These are phyloP conservation scores for Timandra comae DNA, from an alignment of 2,888 invertebrate genomes.

Conservation along the genomic window DNA sequence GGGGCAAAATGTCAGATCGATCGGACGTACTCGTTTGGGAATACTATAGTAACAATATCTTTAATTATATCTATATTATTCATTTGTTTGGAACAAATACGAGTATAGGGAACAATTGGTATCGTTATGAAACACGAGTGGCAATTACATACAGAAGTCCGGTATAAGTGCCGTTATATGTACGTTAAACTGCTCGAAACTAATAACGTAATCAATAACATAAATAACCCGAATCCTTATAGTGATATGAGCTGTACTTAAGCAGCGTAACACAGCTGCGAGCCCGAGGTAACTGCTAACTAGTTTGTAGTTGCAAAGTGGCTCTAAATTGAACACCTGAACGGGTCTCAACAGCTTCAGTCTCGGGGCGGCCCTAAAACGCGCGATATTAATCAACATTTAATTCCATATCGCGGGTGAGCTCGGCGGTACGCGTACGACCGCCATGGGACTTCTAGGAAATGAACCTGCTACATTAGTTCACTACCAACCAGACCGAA, in stretches of 20 bases:
- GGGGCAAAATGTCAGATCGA: constrained; percentile 16
- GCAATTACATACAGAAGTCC: too few species aligned
- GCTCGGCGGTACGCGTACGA: constrained; percentile 47
- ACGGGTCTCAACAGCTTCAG: constrained; percentile 36
- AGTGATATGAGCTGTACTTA: constrained; percentile 34
- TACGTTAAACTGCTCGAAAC: not conserved
- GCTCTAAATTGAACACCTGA: constrained; percentile 58
- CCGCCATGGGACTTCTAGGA: constrained; percentile 55
- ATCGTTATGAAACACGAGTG: too few species aligned
- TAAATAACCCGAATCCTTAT: constrained; percentile 29
- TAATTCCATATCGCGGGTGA: constrained; percentile 57
- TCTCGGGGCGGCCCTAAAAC: constrained; percentile 43
- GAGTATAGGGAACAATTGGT: too few species aligned
- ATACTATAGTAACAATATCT: too few species aligned
- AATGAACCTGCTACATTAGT: constrained; percentile 56
- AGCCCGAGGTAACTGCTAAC: constrained; percentile 45
- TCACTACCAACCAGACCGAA: constrained; percentile 44
- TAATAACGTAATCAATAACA: constrained; percentile 24
- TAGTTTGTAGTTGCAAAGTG: constrained; percentile 62
- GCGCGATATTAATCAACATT: constrained; percentile 69
- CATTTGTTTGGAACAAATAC: too few species aligned
- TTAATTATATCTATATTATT: too few species aligned
- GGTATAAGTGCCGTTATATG: too few species aligned
- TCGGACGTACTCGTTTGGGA: not conserved
- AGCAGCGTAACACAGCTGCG: constrained; percentile 39